Evolutionary conservation across 2,113 vertebrate genomes (phyloP), one percentile per base, ranked within the genome.

Genomic region (Lagopus leucura): DNA sequence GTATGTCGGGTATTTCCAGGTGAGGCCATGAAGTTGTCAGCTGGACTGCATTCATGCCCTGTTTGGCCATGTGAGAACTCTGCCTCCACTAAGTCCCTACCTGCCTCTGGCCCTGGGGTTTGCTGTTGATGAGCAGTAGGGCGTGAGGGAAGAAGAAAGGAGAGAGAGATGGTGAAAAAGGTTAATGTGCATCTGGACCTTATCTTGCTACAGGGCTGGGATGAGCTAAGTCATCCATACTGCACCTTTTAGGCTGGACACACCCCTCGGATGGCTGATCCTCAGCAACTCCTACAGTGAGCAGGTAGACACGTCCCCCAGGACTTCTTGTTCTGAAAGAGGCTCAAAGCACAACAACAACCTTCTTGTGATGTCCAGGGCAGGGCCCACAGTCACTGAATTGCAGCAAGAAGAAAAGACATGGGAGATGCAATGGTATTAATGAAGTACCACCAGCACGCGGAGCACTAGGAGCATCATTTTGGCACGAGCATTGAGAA

Each of bases 1-100:
- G 87, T 71, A 95, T 95, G 92, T 94, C 94, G 93, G 85, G 94
- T 91, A 94, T 94, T 95, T 91, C 75, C 82, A 96, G 94, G 87
- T 57, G 84, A 93, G 72, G 75, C 60, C 82, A 42, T n/a, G 60
- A 42, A n/a, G 20, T 82, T 16, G 1, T 50, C 28, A 70, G 14
- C 28, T 60, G 52, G 60, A 61, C n/a, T 34, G 20, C 13, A 21
- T n/a, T n/a, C 57, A 34, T 5, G n/a, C 12, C 20, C 57, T 60
- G n/a, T 20, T n/a, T 60, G 32, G 43, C 32, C 65, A 5, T 21
- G 15, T 47, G 32, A 3, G 66, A 47, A n/a, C 45, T 40, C 61
- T 64, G 61, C 43, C 43, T 34, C 32, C 43, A 48, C 22, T 11
- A 43, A 45, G 30, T 21, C 65, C 65, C 66, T 69, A 11, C 24